Base-by-base conservation (phyloP, 2,888 invertebrate genomes). In the Drosophila phalerata region DNA sequence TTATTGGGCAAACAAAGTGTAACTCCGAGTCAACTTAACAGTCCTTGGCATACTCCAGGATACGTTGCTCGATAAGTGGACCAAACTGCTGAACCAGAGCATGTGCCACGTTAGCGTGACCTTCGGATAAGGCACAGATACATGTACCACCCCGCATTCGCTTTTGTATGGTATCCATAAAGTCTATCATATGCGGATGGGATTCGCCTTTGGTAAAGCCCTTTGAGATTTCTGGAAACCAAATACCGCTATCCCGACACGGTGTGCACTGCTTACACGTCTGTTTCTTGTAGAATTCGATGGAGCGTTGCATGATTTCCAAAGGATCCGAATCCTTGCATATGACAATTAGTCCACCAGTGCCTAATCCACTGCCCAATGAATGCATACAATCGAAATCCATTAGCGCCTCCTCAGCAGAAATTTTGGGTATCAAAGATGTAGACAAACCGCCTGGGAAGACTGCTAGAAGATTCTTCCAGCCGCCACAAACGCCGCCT, bases 221-320 rank as follows among this genome's bases (percentile, higher is more conserved):
- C 85, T 94, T 93, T 94, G 96, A 95, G 85, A 97, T 95, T 93
- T 97, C 97, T 92, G 96, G 96, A 96, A 98, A 96, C 98, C 98
- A 98, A 9, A 94, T 94, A 71, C 97, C 96, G 17, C 99, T 99
- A 93, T 99, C 99, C 61, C 99, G 95, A 92, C 99, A 99, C 5
- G 98, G 99, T 57, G 99, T 99, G 93, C 99, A 99, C 93, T 99
- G 99, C 4, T 99, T 99, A 92, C 99, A 99, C 22, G 98, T 98
- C 93, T 99, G 99, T 91, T 99, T 98, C 92, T 98, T 98, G 93
- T 98, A 99, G 94, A 99, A 99, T 93, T 96, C 96, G 83, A 98
- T 97, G 70, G 99, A 95, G 25, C 98, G 95, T 5, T 97, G 96
- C 92, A 99, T 98, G n/a, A 98, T 98, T 91, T 97, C 96, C 76